phyloP scores from a whole-genome alignment of 2,113 vertebrate genomes.

The Grus americana region DNA sequence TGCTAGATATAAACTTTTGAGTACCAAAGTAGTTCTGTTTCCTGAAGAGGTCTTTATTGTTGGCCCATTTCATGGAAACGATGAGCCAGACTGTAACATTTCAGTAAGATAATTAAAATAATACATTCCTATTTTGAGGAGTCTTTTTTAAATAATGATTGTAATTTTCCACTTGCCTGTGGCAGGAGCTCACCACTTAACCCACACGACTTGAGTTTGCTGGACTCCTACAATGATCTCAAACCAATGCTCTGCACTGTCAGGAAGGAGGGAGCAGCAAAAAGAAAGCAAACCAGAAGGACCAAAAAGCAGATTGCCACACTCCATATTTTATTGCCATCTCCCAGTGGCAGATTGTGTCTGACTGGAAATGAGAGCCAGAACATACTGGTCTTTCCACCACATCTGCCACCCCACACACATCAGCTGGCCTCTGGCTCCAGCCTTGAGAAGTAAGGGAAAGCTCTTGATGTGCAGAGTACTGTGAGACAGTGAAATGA shows the following conservation, averaged over 20 bases:
- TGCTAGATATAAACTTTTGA: not conserved
- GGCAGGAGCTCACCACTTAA: not conserved
- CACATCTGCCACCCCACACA: not conserved
- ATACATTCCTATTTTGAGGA: not conserved
- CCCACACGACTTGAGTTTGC: not conserved
- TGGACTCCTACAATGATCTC: not conserved
- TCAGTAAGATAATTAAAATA: not conserved
- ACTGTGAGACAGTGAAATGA: not conserved
- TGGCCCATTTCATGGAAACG: not conserved
- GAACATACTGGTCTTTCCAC: not conserved
- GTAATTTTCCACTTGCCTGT: not conserved
- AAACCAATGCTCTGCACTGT: not conserved
- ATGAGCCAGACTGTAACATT: not conserved
- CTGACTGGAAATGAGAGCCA: not conserved
- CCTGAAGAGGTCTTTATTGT: not conserved
- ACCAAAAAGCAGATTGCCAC: not conserved
- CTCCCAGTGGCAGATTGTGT: not conserved
- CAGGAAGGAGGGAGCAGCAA: not conserved
- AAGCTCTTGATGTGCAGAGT: not conserved
- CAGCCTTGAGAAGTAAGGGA: not conserved
- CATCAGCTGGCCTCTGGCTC: not conserved
- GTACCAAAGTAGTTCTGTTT: not conserved
- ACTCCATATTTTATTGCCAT: not conserved
- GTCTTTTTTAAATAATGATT: not conserved
- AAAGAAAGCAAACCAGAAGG: not conserved